Evolutionary conservation across 2,888 invertebrate species (phyloP), one percentile per base, ranked within the genome.

Genomic region (Physocephala rufipes): DNA sequence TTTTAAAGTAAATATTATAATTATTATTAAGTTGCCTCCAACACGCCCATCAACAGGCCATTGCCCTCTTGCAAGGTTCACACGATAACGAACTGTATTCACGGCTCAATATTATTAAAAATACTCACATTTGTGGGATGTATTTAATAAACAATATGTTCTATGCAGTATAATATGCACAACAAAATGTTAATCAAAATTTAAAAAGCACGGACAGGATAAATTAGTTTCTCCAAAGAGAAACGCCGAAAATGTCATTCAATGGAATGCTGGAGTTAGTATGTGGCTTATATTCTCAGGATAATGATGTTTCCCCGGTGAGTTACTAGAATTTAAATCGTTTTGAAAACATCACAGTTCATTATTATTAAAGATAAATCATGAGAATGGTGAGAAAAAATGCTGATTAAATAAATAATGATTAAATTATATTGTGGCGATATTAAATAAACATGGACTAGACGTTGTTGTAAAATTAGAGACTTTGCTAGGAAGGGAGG

Each of bases 271-370:
- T 89, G 86, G 89, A 89, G 77, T 89, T 90, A 78, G 88, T 89
- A 79, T 90, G 90, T 85, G 90, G 90, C 75, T 89, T 89, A 79
- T 88, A 88, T 78, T 89, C 90, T 70, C 88, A 89, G 77, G 89
- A 90, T 80, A 88, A 89, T 85, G 79, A 88, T 55, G 79, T 88
- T 55, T 79, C n/a, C n/a, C n/a, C 88, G 89, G 90, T 90, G 82
- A 88, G 82, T 73, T 58, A 45, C 5, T 45, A 51, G 51, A 28
- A 15, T 13, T 28, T 4, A 4, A 36, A 36, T 36, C 4, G 36
- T 7, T 9, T 36, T 36, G 36, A 36, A n/a, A n/a, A n/a, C 9
- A 9, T 36, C 36, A 9, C 4, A 36, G 36, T n/a, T n/a, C n/a
- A n/a, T n/a, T n/a, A n/a, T n/a, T n/a, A n/a, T n/a, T n/a, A n/a